A percentile compares a stretch with the other conserved stretches of the same genome.
These are phyloP conservation scores for Archips xylosteana DNA, from an alignment of 2,888 invertebrate genomes.

Conservation along the genomic window DNA sequence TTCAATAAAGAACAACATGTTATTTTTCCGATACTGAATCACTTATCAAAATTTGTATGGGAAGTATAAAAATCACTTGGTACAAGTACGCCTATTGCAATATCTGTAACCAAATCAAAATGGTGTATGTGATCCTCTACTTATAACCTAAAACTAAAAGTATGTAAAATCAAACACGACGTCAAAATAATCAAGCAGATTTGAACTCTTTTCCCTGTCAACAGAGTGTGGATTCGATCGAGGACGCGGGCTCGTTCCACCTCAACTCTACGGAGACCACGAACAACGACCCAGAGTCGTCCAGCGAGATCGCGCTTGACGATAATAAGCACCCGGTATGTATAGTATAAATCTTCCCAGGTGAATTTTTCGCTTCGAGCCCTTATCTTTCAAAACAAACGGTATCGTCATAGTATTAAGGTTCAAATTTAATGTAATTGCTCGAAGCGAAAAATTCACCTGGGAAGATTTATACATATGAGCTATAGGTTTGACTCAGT, in stretches of 20 bases:
- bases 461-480: no score
- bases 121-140: not conserved
- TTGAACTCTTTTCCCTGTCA: constrained; percentile 17
- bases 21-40: no score
- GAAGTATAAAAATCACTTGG: no score
- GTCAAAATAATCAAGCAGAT: not conserved
- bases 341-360: constrained; percentile 18
- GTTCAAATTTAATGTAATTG: no score
- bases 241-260: constrained; percentile 91
- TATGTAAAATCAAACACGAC: not conserved
- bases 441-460: no score
- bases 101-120: not conserved
- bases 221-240: constrained; percentile 95
- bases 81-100: not conserved
- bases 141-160: not conserved
- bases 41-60: no score
- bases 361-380: no score
- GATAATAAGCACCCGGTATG: constrained; percentile 89
- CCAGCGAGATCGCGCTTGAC: constrained; percentile 88
- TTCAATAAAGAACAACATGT: no score
- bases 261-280: constrained; percentile 90
- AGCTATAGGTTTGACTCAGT: not conserved
- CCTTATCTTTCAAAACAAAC: no score
- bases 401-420: no score
- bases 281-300: constrained; percentile 89